These are phyloP conservation scores for Kryptopterus vitreolus DNA, from an alignment of 2,797 vertebrate species.

Conservation along the genomic window DNA sequence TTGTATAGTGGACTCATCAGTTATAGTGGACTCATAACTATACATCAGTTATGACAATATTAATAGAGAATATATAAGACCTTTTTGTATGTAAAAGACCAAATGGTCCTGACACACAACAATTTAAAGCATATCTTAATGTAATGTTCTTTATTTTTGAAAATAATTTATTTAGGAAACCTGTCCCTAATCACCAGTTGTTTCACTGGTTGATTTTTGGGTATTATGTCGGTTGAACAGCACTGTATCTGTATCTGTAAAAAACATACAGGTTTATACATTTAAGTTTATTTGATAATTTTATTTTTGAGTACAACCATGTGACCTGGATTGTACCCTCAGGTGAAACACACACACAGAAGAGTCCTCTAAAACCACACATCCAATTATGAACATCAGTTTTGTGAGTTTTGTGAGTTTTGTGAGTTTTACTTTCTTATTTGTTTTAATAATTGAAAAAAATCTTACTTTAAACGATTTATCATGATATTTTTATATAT, in stretches of 20 bases:
- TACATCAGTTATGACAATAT: background rate
- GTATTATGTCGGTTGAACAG: slow-evolving; percentile 60
- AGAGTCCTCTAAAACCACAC: slow-evolving; percentile 74
- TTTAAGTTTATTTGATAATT: slow-evolving; percentile 1
- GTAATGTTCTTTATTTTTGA: background rate
- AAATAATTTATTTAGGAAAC: background rate
- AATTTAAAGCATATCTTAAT: background rate
- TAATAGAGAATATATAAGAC: background rate
- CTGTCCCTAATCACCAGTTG: background rate
- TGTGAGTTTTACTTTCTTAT: background rate
- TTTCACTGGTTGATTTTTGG: background rate
- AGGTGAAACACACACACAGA: slow-evolving; percentile 73
- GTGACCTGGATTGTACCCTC: slow-evolving; percentile 72
- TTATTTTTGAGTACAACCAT: slow-evolving; percentile 75
- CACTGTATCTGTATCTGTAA: slow-evolving; percentile 78
- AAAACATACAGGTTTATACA: slow-evolving; percentile 38
- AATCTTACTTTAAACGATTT: too few relatives aligned
- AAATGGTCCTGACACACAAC: background rate
- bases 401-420: slow-evolving; percentile 52
- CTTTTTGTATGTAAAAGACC: background rate
- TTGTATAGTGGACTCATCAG: background rate
- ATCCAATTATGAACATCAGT: slow-evolving; percentile 65
- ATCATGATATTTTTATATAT: too few relatives aligned
- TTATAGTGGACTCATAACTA: too few relatives aligned
- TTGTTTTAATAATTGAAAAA: too few relatives aligned